Evolutionary conservation across 2,113 vertebrate species (phyloP).

Genomic region (Gallinago paraguaiae): DNA sequence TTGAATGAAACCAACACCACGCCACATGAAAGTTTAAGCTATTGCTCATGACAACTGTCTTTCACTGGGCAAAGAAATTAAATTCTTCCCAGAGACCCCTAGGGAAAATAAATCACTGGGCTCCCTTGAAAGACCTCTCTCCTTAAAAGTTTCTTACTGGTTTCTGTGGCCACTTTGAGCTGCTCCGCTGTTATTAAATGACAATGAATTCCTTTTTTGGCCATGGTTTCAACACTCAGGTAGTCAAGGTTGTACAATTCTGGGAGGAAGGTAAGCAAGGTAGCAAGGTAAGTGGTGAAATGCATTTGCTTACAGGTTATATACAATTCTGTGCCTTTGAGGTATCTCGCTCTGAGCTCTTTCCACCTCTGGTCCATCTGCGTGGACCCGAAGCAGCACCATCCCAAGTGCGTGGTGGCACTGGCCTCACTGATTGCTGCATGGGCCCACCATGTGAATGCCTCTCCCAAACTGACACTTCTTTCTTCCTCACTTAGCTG

Average conservation of each 20-base stretch:
- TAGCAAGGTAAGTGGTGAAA: not conserved
- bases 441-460: rapidly evolving
- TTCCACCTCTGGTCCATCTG: not conserved
- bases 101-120: not conserved
- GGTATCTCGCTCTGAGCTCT: rapidly evolving
- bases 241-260: rapidly evolving
- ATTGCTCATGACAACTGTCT: not conserved
- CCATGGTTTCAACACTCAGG: rapidly evolving
- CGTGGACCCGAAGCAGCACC: rapidly evolving
- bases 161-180: not conserved
- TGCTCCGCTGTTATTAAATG: not conserved
- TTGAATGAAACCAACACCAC: not conserved
- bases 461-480: not conserved
- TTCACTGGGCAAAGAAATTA: not conserved
- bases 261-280: no score
- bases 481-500: not conserved
- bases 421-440: rapidly evolving
- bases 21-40: not conserved
- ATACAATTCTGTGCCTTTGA: not conserved
- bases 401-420: rapidly evolving
- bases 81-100: not conserved
- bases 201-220: not conserved
- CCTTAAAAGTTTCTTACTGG: not conserved
- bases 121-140: not conserved
- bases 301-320: not conserved